phyloP scores from a whole-genome alignment of 2,888 invertebrate species.

The Rhagonycha fulva region DNA sequence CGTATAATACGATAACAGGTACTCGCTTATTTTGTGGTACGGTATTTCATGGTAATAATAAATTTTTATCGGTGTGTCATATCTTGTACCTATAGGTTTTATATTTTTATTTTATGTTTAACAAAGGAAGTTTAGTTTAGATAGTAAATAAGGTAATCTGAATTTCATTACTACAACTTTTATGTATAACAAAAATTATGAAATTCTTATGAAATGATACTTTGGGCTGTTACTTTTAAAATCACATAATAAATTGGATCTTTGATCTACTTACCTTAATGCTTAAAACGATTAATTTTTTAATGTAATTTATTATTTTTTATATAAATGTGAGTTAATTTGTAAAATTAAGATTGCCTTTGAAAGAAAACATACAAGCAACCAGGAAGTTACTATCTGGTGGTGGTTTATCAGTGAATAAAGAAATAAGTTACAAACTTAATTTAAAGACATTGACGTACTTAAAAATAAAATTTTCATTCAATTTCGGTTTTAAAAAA shows the following conservation, averaged over 20 bases:
- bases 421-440: no score
- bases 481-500: no score
- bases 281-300: not conserved
- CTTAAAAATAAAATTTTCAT: no score
- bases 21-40: no score
- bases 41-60: no score
- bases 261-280: not conserved
- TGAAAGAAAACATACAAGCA: no score
- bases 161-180: not conserved
- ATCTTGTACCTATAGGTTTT: no score
- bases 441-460: no score
- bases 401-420: no score
- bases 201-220: not conserved
- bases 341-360: not conserved
- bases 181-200: not conserved
- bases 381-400: no score
- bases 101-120: not conserved
- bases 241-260: not conserved
- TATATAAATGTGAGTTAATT: not conserved
- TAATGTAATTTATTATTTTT: not conserved
- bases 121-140: not conserved
- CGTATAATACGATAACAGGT: no score
- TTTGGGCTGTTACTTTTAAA: not conserved
- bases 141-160: not conserved
- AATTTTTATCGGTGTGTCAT: no score